phyloP scores from a whole-genome alignment of 1,140 invertebrate genomes.

The Drosophila elegans region DNA sequence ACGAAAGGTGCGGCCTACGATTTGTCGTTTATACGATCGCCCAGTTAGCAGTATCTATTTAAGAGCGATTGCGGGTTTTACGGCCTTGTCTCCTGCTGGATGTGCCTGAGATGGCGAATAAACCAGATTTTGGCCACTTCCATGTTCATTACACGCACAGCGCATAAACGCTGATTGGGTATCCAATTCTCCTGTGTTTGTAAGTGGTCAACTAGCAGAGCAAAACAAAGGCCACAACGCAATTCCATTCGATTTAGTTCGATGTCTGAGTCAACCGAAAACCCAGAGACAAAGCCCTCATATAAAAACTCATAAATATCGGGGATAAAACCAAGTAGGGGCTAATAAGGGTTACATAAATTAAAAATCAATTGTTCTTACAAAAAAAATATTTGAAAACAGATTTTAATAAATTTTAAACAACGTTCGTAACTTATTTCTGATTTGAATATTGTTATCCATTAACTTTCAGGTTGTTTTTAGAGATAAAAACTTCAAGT shows the following conservation, averaged over 20 bases:
- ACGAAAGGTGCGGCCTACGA: constrained; percentile 32
- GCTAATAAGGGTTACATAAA: neutral
- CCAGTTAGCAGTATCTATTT: constrained; percentile 25
- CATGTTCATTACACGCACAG: constrained; percentile 15
- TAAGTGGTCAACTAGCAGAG: constrained; percentile 14
- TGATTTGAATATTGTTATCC: too few species aligned
- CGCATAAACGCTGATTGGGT: constrained; percentile 33
- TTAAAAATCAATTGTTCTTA: too few species aligned
- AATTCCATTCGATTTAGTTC: constrained; percentile 24
- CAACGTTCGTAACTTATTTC: too few species aligned
- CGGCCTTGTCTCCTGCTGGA: neutral
- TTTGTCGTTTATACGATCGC: constrained; percentile 41
- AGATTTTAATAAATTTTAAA: too few species aligned
- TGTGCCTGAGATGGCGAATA: constrained; percentile 7
- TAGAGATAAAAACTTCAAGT: too few species aligned
- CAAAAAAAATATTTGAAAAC: too few species aligned
- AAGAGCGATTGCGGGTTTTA: constrained; percentile 1
- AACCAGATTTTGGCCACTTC: constrained; percentile 28
- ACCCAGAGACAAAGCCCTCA: constrained; percentile 12
- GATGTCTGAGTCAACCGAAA: constrained; percentile 17
- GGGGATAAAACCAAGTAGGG: neutral
- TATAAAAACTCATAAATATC: neutral
- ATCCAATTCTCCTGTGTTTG: constrained; percentile 7
- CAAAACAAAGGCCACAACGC: constrained; percentile 31
- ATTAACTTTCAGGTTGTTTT: too few species aligned